Evolutionary conservation across 2,113 vertebrate genomes (phyloP).

Genomic region (Euleptes europaea): DNA sequence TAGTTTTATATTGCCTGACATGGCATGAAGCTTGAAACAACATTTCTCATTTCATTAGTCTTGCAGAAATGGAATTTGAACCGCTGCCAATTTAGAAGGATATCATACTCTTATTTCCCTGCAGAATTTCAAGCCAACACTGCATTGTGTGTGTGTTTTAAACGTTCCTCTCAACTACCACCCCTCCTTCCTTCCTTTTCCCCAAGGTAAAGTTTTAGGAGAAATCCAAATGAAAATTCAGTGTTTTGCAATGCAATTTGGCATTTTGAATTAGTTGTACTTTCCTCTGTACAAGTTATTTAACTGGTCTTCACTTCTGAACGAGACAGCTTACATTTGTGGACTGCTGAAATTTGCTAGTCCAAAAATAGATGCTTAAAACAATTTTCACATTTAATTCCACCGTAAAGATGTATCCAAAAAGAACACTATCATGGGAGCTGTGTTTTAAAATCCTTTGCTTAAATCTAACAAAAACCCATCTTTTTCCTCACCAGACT

Average conservation of each 20-base stretch:
- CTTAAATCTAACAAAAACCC: conserved; percentile 2
- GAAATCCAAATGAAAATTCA: conserved; percentile 69
- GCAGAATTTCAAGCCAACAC: conserved; percentile 63
- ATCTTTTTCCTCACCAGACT: conserved; percentile 38
- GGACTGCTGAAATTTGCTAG: conserved; percentile 62
- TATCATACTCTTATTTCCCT: conserved; percentile 70
- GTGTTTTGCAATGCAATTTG: conserved; percentile 61
- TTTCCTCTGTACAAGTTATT: conserved; percentile 60
- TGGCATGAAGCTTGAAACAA: conserved; percentile 76
- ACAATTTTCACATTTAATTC: conserved; percentile 64
- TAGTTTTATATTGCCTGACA: conserved; percentile 75
- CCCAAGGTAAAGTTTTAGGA: conserved; percentile 62
- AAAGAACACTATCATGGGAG: conserved; percentile 17
- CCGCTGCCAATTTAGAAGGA: conserved; percentile 64
- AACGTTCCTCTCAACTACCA: conserved; percentile 32
- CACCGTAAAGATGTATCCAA: conserved; percentile 53
- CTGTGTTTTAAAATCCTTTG: conserved; percentile 53
- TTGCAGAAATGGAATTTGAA: conserved; percentile 73
- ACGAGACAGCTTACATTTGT: conserved; percentile 59
- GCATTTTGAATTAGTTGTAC: conserved; percentile 66
- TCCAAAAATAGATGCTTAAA: conserved; percentile 63
- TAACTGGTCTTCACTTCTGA: conserved; percentile 62
- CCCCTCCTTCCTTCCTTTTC: conserved; percentile 47
- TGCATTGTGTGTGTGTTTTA: conserved; percentile 54
- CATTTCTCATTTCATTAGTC: conserved; percentile 80